Evolutionary conservation across 2,888 invertebrate species (phyloP).

Genomic region (Celastrina argiolus): DNA sequence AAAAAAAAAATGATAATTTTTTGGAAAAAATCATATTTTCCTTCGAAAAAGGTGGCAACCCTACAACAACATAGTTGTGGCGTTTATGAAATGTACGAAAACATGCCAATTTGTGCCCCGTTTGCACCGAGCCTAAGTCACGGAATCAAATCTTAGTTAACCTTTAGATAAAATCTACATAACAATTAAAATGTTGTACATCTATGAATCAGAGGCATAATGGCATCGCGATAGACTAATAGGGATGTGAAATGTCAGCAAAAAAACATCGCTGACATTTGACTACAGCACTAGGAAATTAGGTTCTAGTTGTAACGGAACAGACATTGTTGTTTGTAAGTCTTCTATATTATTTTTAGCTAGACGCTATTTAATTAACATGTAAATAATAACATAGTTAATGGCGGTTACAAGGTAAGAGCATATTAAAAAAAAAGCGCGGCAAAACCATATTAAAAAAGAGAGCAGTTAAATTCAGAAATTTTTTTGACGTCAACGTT

Average conservation of each 20-base stretch:
- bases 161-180: slow-evolving; percentile 19
- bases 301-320: neutral
- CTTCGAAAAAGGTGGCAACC: no score
- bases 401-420: no score
- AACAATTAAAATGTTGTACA: slow-evolving; percentile 18
- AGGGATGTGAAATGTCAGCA: slow-evolving; percentile 2
- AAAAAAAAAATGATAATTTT: no score
- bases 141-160: slow-evolving; percentile 14
- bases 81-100: neutral
- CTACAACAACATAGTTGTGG: neutral
- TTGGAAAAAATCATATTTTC: no score
- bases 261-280: slow-evolving; percentile 11
- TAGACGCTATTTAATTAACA: no score
- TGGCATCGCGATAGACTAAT: slow-evolving; percentile 6
- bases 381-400: no score
- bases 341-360: no score
- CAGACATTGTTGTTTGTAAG: neutral
- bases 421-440: no score
- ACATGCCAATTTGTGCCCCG: neutral
- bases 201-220: slow-evolving; percentile 10
- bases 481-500: no score
- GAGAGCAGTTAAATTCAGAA: no score
- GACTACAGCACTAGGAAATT: neutral
- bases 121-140: neutral
- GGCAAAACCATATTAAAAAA: no score